Percentiles rank a stretch among this genome's conserved stretches.
These are phyloP conservation scores for Didymodactylos carnosus DNA, from an alignment of 2,888 invertebrate species.

Conservation along the genomic window DNA sequence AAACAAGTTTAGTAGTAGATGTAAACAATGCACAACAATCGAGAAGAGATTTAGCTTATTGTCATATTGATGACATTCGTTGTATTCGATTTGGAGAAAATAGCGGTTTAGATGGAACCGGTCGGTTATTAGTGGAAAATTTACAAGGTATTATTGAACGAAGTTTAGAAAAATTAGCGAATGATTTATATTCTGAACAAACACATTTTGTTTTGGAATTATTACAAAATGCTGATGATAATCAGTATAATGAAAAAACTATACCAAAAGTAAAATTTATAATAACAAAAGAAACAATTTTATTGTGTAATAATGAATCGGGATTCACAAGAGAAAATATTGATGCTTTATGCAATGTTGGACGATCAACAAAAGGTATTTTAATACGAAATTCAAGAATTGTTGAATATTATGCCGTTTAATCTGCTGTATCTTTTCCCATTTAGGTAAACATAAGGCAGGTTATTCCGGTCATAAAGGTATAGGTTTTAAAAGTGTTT, in stretches of 20 bases:
- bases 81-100: slow-evolving; percentile 32
- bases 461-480: slow-evolving; percentile 35
- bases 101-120: slow-evolving; percentile 25
- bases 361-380: slow-evolving; percentile 31
- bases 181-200: slow-evolving; percentile 28
- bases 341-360: slow-evolving; percentile 33
- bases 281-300: slow-evolving; percentile 20
- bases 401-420: too few species aligned
- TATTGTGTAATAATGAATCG: slow-evolving; percentile 29
- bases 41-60: too few species aligned
- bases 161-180: slow-evolving; percentile 24
- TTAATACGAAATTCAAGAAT: too few species aligned
- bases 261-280: slow-evolving; percentile 24
- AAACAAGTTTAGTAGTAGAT: too few species aligned
- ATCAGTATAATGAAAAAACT: slow-evolving; percentile 25
- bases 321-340: slow-evolving; percentile 29
- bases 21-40: too few species aligned
- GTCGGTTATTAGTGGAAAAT: slow-evolving; percentile 24
- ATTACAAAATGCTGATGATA: slow-evolving; percentile 35
- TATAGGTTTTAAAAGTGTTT: slow-evolving; percentile 35
- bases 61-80: slow-evolving; percentile 25
- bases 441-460: slow-evolving; percentile 29
- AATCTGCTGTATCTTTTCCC: too few species aligned
- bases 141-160: slow-evolving; percentile 20
- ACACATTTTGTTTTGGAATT: slow-evolving; percentile 34